Base-by-base conservation (phyloP, 2,888 invertebrate species). In the Parnassius apollo region DNA sequence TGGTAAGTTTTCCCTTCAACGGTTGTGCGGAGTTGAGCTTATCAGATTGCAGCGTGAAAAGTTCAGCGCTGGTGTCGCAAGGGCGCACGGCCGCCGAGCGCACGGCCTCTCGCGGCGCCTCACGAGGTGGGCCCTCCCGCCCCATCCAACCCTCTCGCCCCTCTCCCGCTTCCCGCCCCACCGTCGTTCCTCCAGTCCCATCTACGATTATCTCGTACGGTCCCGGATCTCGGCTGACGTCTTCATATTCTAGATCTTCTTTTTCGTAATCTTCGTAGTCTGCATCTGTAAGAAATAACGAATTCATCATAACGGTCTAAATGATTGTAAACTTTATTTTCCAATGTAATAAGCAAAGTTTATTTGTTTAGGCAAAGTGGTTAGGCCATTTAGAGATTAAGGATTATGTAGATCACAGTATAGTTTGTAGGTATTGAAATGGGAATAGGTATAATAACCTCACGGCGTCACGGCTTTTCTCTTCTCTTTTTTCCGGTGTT, bases 41-140 rank as follows among this genome's bases (percentile, higher is more conserved):
- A 42, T 96, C 95, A 0, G 96, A 96, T 83, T 97, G 97, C 49
- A 97, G 84, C 65, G 96, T 95, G 84, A 97, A 98, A 45, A 98
- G 93, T 81, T 97, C 96, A 0, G 96, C 96, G 81, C 96, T 96
- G 71, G 97, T 95, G 83, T 97, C 97, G 80, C 98, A 98, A 0
- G 96, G 95, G 45, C 97, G 91, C 42, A 96, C 94, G 44, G 94
- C 94, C 51, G 93, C 88, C 2, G 91, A 87, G 57, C 89, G 82
- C 64, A 92, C 93, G 7, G 93, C 92, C 51, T 93, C 93, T 62
- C 93, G 90, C 0, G 93, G 92, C 7, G 92, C 85, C 67, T 90
- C 88, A 70, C 81, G 80, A 57, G 80, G 75, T 45, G 71, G 76
- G 57, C 73, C 71, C 42, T 63, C 62, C 25, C 62, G 58, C 7